These are phyloP conservation scores for Anguilla megastoma DNA, from an alignment of 2,797 vertebrate genomes.

Conservation along the genomic window DNA sequence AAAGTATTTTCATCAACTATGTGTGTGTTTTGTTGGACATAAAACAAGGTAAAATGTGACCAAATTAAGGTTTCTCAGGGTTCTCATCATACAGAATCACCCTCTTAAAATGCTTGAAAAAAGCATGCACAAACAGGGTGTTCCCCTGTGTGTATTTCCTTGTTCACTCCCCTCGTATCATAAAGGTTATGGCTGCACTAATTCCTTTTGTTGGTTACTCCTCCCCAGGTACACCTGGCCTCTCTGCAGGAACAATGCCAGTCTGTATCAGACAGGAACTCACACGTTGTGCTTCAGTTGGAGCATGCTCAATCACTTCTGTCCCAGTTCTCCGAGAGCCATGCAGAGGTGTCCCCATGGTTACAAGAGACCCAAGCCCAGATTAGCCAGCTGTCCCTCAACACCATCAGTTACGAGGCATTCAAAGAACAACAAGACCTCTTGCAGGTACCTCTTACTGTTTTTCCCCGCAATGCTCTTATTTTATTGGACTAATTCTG, in stretches of 20 bases:
- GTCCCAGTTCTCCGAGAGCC: conserved; percentile 77
- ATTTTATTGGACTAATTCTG: conserved; percentile 45
- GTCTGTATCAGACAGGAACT: conserved; percentile 69
- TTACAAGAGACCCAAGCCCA: conserved; percentile 75
- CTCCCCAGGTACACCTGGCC: conserved; percentile 65
- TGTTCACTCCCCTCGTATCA: not conserved
- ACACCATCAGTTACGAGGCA: conserved; percentile 72
- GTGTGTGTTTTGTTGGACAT: not conserved
- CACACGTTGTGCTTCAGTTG: conserved; percentile 74
- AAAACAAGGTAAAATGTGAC: not conserved
- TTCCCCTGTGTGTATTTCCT: not conserved
- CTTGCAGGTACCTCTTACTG: conserved; percentile 68
- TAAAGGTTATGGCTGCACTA: not conserved
- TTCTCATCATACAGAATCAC: not conserved
- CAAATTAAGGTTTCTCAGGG: not conserved
- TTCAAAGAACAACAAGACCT: conserved; percentile 84
- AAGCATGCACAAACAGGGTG: not conserved
- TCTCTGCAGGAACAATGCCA: conserved; percentile 74
- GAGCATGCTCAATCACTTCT: conserved; percentile 83
- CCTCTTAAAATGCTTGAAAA: not conserved
- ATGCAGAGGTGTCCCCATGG: conserved; percentile 81
- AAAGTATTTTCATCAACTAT: not conserved
- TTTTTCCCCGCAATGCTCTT: conserved; percentile 26
- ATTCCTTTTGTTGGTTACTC: fast-evolving
- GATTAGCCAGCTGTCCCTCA: conserved; percentile 69